These are phyloP conservation scores for Scaptomyza polygonia DNA, from an alignment of 2,888 invertebrate genomes.

Conservation along the genomic window DNA sequence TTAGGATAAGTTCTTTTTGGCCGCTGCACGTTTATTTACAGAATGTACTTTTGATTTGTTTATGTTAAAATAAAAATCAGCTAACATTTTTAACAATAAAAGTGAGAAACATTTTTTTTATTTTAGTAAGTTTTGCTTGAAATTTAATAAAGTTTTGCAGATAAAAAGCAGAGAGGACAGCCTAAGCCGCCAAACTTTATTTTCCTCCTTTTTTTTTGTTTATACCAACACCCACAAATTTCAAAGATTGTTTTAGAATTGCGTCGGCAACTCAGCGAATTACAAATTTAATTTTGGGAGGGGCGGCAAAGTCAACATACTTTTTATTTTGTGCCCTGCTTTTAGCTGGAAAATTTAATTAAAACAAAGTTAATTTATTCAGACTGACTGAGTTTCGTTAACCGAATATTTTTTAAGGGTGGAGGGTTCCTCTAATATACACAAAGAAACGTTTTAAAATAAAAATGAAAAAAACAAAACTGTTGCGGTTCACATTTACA, in stretches of 20 bases:
- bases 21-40: not conserved
- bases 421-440: not conserved
- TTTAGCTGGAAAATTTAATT: constrained; percentile 61
- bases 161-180: constrained; percentile 7
- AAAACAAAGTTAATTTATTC: constrained; percentile 66
- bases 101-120: too few species aligned
- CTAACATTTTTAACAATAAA: not conserved
- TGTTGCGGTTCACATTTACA: constrained; percentile 37
- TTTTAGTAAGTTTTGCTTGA: not conserved
- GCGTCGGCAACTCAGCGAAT: constrained; percentile 23
- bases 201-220: not conserved
- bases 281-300: constrained; percentile 42
- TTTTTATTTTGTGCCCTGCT: not conserved
- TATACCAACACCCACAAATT: constrained; percentile 11
- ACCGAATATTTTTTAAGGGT: constrained; percentile 24
- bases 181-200: not conserved
- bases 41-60: constrained; percentile 20
- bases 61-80: constrained; percentile 10
- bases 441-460: too few species aligned
- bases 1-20: constrained; percentile 43
- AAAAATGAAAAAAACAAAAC: constrained; percentile 8
- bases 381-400: constrained; percentile 21
- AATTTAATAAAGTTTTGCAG: constrained; percentile 3
- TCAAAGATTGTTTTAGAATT: constrained; percentile 36
- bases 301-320: constrained; percentile 8